A percentile compares a stretch with the other conserved stretches of the same genome.
Conservation (phyloP, 2,888 invertebrate species). For the Hofmannophila pseudospretella region DNA sequence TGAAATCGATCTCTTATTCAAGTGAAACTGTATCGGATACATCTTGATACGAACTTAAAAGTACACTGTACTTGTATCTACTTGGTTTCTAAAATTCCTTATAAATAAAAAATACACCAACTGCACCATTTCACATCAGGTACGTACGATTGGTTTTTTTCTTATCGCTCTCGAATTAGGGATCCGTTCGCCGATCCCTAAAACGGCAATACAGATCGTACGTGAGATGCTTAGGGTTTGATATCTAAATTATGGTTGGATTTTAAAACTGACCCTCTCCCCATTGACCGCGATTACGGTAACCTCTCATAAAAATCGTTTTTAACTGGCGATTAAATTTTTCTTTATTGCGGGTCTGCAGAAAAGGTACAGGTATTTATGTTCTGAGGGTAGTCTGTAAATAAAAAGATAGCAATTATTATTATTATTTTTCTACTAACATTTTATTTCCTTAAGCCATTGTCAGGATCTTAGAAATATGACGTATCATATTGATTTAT, state of each 20-base stretch:
- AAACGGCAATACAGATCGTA: constrained; percentile 68
- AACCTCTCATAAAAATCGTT: constrained; percentile 37
- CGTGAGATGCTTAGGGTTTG: constrained; percentile 59
- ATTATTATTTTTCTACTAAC: too few relatives aligned
- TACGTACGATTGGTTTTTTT: neutral
- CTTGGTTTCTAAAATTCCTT: neutral
- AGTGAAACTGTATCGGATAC: too few relatives aligned
- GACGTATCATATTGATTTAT: too few relatives aligned
- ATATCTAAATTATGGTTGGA: constrained; percentile 56
- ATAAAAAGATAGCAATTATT: too few relatives aligned
- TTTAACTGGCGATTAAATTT: constrained; percentile 11
- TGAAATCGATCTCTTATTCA: too few relatives aligned
- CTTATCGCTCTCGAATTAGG: constrained; percentile 27
- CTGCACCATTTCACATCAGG: neutral
- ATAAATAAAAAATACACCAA: neutral
- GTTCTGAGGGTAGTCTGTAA: too few relatives aligned
- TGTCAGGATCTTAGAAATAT: too few relatives aligned
- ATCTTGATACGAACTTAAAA: too few relatives aligned
- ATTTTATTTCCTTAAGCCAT: too few relatives aligned
- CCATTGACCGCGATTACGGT: constrained; percentile 35
- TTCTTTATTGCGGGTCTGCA: neutral
- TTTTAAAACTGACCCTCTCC: constrained; percentile 45
- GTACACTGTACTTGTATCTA: too few relatives aligned
- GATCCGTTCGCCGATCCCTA: constrained; percentile 42
- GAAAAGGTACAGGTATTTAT: neutral